phyloP scores from a whole-genome alignment of 2,888 invertebrate genomes.

The Coenonympha arcania region DNA sequence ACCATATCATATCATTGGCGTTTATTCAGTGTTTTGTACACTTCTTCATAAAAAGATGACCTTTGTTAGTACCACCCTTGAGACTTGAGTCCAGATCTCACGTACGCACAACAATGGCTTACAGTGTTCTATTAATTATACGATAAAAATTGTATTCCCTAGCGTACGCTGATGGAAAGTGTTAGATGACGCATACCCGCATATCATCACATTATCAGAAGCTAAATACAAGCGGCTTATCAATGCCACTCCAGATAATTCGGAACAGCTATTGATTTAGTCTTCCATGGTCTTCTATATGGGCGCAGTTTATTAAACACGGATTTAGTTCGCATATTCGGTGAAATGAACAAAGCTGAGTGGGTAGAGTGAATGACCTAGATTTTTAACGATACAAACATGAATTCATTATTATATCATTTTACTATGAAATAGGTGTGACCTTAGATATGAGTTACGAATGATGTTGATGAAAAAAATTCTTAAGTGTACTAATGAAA shows the following conservation, averaged over 20 bases:
- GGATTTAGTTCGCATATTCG: not conserved
- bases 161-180: too few species aligned
- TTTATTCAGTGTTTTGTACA: constrained; percentile 1
- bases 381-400: too few species aligned
- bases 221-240: constrained; percentile 41
- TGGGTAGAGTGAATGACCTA: not conserved
- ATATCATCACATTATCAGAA: constrained; percentile 35
- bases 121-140: not conserved
- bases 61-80: constrained; percentile 13
- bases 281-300: not conserved
- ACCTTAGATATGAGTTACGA: too few species aligned
- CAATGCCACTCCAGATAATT: constrained; percentile 37
- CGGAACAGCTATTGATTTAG: constrained; percentile 16
- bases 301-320: not conserved
- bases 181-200: constrained; percentile 48
- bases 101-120: constrained; percentile 10
- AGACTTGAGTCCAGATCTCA: constrained; percentile 14
- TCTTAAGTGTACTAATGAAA: too few species aligned
- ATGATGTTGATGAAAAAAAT: too few species aligned
- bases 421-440: too few species aligned
- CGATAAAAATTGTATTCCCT: constrained; percentile 4
- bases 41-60: constrained; percentile 13
- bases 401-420: too few species aligned
- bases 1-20: too few species aligned
- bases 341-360: not conserved